Evolutionary conservation across 2,113 vertebrate genomes (phyloP).

Genomic region (Hemicordylus capensis): DNA sequence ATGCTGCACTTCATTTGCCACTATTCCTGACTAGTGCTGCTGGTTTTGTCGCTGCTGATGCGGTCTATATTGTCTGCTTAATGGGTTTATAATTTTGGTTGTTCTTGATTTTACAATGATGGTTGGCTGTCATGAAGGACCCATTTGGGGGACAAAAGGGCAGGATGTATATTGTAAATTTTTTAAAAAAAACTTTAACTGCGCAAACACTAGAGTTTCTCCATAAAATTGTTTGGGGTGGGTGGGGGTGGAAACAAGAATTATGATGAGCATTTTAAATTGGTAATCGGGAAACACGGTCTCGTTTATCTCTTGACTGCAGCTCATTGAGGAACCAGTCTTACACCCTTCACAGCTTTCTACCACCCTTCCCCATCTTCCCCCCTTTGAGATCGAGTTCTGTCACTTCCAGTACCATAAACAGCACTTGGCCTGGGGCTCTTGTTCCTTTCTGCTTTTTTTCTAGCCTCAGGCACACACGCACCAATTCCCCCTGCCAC

Average conservation of each 20-base stretch:
- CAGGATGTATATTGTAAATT: no score
- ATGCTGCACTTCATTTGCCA: no score
- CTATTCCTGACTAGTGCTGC: conserved; percentile 41
- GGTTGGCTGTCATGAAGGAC: no score
- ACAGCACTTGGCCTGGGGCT: neutral
- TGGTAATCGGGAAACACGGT: neutral
- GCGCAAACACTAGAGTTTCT: no score
- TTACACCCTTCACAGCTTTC: neutral
- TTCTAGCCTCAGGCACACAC: neutral
- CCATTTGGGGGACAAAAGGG: no score
- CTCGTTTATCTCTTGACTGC: neutral
- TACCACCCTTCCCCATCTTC: neutral
- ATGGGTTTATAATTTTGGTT: no score
- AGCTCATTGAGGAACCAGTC: no score
- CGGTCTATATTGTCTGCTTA: no score
- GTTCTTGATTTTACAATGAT: no score
- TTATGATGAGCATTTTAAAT: neutral
- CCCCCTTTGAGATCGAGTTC: neutral
- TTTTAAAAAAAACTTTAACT: no score
- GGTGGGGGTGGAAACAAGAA: neutral
- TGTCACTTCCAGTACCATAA: neutral
- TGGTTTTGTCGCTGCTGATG: conserved; percentile 4
- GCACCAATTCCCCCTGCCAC: neutral
- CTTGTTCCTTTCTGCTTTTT: neutral
- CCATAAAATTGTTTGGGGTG: neutral